Percentiles rank a stretch among this genome's conserved stretches.
Conservation (phyloP, 2,888 invertebrate genomes). For the Mimumesa dahlbomi region DNA sequence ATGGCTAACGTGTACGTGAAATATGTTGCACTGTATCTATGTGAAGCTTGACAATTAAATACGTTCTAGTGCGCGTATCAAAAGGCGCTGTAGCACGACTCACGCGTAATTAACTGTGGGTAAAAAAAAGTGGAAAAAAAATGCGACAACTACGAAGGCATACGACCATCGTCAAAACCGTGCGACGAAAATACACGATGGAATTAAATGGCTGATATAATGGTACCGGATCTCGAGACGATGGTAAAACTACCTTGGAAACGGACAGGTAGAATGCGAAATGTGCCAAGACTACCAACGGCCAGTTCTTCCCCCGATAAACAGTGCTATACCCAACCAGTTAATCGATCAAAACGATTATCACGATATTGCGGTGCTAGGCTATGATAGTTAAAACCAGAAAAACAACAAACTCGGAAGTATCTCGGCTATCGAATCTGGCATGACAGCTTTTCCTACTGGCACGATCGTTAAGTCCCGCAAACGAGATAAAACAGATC, state of each 20-base stretch:
- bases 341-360: slow-evolving; percentile 33
- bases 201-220: background rate
- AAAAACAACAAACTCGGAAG: background rate
- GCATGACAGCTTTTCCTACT: slow-evolving; percentile 2
- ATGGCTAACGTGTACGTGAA: too few species aligned
- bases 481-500: slow-evolving; percentile 17
- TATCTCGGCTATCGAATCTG: background rate
- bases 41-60: background rate
- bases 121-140: background rate
- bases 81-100: background rate
- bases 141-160: too few species aligned
- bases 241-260: background rate
- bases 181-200: background rate
- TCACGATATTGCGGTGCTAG: slow-evolving; percentile 11
- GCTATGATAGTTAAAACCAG: slow-evolving; percentile 10
- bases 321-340: slow-evolving; percentile 14
- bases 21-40: too few species aligned
- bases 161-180: background rate
- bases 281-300: slow-evolving; percentile 13
- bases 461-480: slow-evolving; percentile 27
- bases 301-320: slow-evolving; percentile 6
- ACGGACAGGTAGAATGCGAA: slow-evolving; percentile 16
- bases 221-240: slow-evolving; percentile 2
- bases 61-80: too few species aligned
- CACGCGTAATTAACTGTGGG: background rate